phyloP scores from a whole-genome alignment of 1,140 invertebrate species.

The Aporrectodea caliginosa region DNA sequence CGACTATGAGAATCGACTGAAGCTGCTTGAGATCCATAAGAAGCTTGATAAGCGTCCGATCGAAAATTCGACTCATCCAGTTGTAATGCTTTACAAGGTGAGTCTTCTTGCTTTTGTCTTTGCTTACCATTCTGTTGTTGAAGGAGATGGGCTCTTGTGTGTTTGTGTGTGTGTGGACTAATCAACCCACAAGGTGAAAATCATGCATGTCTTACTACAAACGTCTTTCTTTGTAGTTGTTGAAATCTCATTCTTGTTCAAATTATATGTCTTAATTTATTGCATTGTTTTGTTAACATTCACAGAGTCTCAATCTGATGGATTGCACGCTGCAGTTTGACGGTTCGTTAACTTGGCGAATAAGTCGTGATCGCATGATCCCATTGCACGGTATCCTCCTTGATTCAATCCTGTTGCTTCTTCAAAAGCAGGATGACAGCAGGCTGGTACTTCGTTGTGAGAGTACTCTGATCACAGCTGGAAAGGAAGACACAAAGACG shows the following conservation, averaged over 20 bases:
- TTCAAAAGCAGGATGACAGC: constrained; percentile 81
- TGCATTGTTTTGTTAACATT: constrained; percentile 38
- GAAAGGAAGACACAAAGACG: constrained; percentile 28
- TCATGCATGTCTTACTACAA: too few relatives aligned
- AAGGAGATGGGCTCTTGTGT: background rate
- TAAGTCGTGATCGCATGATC: constrained; percentile 67
- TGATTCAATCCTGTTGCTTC: constrained; percentile 78
- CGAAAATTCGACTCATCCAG: constrained; percentile 59
- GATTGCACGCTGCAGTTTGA: constrained; percentile 79
- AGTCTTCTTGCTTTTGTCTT: constrained; percentile 1
- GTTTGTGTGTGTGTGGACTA: too few relatives aligned
- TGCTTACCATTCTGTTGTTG: background rate
- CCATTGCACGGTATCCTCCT: constrained; percentile 83
- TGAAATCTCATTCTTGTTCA: too few relatives aligned
- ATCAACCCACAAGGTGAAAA: too few relatives aligned
- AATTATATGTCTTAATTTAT: background rate
- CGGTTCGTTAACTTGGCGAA: constrained; percentile 72
- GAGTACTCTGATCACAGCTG: constrained; percentile 22
- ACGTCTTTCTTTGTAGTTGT: too few relatives aligned
- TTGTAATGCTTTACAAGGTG: constrained; percentile 65
- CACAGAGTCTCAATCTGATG: constrained; percentile 74
- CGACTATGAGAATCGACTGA: constrained; percentile 83
- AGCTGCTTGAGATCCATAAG: constrained; percentile 78
- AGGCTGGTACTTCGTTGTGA: constrained; percentile 60
- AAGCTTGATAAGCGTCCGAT: constrained; percentile 68